A percentile compares a stretch with the other conserved stretches of the same genome.
Conservation (phyloP, 2,113 vertebrate species). For the Eulemur rufifrons region DNA sequence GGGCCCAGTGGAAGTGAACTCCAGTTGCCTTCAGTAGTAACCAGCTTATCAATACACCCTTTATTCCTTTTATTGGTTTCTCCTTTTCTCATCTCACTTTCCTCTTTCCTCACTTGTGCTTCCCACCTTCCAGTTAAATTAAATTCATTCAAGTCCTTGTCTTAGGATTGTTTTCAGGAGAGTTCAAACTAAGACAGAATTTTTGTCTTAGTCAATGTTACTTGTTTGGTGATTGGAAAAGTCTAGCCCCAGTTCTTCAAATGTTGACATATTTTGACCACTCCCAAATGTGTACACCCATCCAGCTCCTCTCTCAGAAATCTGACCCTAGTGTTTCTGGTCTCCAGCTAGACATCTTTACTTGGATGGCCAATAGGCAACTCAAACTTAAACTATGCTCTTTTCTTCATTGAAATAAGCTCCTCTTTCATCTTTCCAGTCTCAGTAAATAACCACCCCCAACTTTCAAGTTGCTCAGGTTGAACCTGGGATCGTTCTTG, state of each 20-base stretch:
- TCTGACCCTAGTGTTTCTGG: background rate
- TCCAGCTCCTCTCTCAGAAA: background rate
- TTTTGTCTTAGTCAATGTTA: constrained; percentile 17
- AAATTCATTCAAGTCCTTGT: background rate
- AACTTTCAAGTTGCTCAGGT: background rate
- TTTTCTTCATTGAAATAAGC: background rate
- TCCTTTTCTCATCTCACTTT: background rate
- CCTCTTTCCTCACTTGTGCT: background rate
- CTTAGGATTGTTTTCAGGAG: background rate
- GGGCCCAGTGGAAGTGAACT: background rate
- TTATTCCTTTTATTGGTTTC: background rate
- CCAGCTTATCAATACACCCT: background rate
- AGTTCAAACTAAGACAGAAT: background rate
- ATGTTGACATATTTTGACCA: background rate
- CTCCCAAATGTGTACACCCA: background rate
- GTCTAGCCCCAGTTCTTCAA: background rate
- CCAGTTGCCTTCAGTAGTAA: background rate
- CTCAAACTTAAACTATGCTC: background rate
- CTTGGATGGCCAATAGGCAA: background rate
- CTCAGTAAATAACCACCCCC: background rate
- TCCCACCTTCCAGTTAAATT: background rate
- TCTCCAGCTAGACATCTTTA: background rate
- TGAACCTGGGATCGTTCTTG: background rate
- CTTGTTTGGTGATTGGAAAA: background rate
- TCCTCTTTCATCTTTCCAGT: background rate